phyloP scores from a whole-genome alignment of 2,113 vertebrate species.

The Brachyhypopomus gauderio region DNA sequence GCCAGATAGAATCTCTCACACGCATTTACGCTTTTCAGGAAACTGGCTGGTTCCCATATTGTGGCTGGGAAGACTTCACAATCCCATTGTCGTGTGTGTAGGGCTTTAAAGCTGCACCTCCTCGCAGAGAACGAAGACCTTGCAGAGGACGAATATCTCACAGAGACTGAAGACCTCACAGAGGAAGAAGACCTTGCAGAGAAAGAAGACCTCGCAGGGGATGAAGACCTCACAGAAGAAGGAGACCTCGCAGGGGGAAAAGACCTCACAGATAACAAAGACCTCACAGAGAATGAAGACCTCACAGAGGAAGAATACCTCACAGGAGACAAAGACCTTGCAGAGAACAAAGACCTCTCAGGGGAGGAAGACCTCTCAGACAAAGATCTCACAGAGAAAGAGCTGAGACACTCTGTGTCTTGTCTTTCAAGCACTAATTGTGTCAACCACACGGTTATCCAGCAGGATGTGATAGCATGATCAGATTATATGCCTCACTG shows the following conservation, averaged over 20 bases:
- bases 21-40: conserved; percentile 64
- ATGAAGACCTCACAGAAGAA: too few species aligned
- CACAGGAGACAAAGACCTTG: too few species aligned
- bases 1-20: not conserved
- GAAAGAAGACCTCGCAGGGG: too few species aligned
- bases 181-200: too few species aligned
- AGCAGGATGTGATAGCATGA: too few species aligned
- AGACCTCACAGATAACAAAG: conserved; percentile 42
- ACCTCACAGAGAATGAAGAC: conserved; percentile 31
- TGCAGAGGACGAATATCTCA: conserved; percentile 26
- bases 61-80: conserved; percentile 61
- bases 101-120: conserved; percentile 55
- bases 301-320: too few species aligned
- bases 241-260: too few species aligned
- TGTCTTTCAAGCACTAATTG: not conserved
- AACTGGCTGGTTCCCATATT: conserved; percentile 66
- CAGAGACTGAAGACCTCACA: too few species aligned
- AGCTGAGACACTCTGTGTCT: not conserved
- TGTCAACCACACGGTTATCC: not conserved
- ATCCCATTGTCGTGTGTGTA: conserved; percentile 63
- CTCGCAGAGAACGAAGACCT: conserved; percentile 24
- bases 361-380: too few species aligned
- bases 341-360: too few species aligned
- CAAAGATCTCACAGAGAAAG: too few species aligned
- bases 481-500: too few species aligned